Conservation (phyloP, 2,888 invertebrate species). For the Gymnocheta viridis region DNA sequence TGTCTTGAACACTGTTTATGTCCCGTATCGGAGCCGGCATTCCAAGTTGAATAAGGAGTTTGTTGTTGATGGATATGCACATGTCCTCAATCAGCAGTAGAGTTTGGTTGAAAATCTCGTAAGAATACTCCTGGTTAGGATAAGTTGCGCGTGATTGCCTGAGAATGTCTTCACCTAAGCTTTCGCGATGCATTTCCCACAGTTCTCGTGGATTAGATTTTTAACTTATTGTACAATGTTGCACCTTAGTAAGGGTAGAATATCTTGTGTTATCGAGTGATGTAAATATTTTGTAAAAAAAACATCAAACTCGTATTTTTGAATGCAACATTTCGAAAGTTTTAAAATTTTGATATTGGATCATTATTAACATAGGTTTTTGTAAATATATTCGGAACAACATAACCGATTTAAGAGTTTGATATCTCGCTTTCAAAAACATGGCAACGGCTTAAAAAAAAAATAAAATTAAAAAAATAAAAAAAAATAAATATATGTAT, state of each 20-base stretch:
- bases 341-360: conserved; percentile 1
- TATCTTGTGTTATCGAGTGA: neutral
- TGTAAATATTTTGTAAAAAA: neutral
- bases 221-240: neutral
- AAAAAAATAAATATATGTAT: no score
- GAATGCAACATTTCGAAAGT: neutral
- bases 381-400: neutral
- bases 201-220: no score
- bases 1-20: no score
- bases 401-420: neutral
- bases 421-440: neutral
- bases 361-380: neutral
- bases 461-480: neutral
- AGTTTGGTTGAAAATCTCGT: no score
- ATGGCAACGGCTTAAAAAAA: neutral
- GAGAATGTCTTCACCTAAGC: no score
- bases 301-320: neutral
- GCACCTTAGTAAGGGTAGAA: neutral
- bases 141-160: no score
- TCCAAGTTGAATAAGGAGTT: no score
- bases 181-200: no score
- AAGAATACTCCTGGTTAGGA: no score
- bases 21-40: no score
- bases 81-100: no score
- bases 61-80: no score